These are phyloP conservation scores for Psylliodes chrysocephalus DNA, from an alignment of 2,888 invertebrate genomes.

Conservation along the genomic window DNA sequence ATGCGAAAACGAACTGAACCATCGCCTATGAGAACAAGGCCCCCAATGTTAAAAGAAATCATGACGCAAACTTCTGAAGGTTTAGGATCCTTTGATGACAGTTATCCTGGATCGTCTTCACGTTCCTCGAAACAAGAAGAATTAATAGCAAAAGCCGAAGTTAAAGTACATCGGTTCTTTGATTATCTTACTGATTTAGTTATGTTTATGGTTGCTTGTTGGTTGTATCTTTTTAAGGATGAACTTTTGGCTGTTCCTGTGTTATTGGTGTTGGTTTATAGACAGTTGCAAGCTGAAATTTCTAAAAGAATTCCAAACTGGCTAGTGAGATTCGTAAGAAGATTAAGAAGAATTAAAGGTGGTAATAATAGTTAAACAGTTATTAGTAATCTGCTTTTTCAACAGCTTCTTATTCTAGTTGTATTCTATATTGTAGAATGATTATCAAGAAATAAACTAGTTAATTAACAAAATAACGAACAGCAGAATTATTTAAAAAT, in stretches of 20 bases:
- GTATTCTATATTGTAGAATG: too few relatives aligned
- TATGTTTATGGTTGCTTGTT: slow-evolving; percentile 79
- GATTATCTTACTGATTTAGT: slow-evolving; percentile 81
- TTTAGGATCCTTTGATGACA: slow-evolving; percentile 56
- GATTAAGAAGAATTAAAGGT: slow-evolving; percentile 4
- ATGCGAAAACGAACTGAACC: slow-evolving; percentile 38
- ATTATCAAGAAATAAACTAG: too few relatives aligned
- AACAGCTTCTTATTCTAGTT: too few relatives aligned
- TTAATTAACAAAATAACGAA: too few relatives aligned
- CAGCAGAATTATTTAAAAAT: too few relatives aligned
- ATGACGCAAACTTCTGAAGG: slow-evolving; percentile 62
- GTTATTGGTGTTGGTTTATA: slow-evolving; percentile 78
- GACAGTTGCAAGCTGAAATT: slow-evolving; percentile 78
- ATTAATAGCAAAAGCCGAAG: slow-evolving; percentile 72
- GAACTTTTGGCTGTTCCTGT: slow-evolving; percentile 84
- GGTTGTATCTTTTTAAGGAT: slow-evolving; percentile 84
- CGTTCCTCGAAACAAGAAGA: slow-evolving; percentile 64
- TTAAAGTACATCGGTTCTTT: slow-evolving; percentile 74
- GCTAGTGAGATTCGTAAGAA: slow-evolving; percentile 42
- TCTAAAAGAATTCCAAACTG: slow-evolving; percentile 52
- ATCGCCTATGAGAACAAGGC: slow-evolving; percentile 38
- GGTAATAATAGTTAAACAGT: not conserved
- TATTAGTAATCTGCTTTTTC: too few relatives aligned
- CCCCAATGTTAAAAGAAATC: slow-evolving; percentile 58
- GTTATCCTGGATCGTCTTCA: slow-evolving; percentile 32